Evolutionary conservation across 1,140 invertebrate genomes (phyloP).

Genomic region (Limonius californicus): DNA sequence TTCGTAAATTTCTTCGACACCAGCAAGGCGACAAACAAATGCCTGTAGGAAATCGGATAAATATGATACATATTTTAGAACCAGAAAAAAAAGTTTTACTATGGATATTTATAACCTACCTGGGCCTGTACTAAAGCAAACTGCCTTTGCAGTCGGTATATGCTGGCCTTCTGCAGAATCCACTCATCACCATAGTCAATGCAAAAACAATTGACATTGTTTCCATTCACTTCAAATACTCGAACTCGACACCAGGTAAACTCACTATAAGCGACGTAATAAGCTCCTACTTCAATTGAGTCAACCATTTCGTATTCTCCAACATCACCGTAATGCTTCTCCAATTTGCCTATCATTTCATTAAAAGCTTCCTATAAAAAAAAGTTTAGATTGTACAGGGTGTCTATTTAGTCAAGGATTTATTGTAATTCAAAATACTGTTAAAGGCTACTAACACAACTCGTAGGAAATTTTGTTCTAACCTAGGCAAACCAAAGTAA

Average conservation of each 20-base stretch:
- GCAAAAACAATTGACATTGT: slow-evolving; percentile 54
- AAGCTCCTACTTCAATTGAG: slow-evolving; percentile 41
- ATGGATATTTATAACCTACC: slow-evolving; percentile 44
- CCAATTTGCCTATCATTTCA: slow-evolving; percentile 54
- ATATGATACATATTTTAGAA: too few relatives aligned
- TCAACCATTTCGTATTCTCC: slow-evolving; percentile 14
- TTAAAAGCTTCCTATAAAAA: slow-evolving; percentile 54
- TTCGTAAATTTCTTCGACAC: slow-evolving; percentile 55
- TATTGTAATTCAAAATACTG: too few relatives aligned
- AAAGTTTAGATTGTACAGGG: too few relatives aligned
- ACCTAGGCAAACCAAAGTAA: too few relatives aligned
- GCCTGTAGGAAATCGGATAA: slow-evolving; percentile 47
- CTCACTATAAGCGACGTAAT: slow-evolving; percentile 57
- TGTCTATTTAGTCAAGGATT: too few relatives aligned
- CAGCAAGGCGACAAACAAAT: slow-evolving; percentile 55
- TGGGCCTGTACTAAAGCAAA: slow-evolving; percentile 58
- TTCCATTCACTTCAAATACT: slow-evolving; percentile 48
- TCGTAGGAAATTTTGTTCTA: too few relatives aligned
- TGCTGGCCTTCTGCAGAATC: slow-evolving; percentile 45
- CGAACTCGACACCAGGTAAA: slow-evolving; percentile 59
- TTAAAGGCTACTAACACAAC: too few relatives aligned
- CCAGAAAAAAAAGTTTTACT: too few relatives aligned
- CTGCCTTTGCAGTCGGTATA: slow-evolving; percentile 54
- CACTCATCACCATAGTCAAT: slow-evolving; percentile 63
- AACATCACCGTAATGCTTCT: slow-evolving; percentile 49